Conservation (phyloP, 1,140 invertebrate species). For the Palaemon carinicauda region DNA sequence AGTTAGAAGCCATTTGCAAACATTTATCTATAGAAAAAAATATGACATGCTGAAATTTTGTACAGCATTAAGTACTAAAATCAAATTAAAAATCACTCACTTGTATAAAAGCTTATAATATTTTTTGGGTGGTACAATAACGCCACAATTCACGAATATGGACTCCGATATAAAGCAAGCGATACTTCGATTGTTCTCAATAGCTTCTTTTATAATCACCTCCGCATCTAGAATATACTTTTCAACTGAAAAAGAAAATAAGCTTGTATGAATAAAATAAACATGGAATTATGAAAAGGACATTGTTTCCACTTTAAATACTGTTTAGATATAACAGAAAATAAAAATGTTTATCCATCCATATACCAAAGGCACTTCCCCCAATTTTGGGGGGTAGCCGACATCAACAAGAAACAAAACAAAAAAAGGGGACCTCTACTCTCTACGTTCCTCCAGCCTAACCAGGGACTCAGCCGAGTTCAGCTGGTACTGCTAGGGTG, state of each 20-base stretch:
- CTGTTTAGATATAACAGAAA: too few relatives aligned
- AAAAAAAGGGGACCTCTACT: too few relatives aligned
- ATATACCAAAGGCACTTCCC: too few relatives aligned
- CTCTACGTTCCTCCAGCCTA: too few relatives aligned
- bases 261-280: background rate
- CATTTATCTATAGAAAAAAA: background rate
- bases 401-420: too few relatives aligned
- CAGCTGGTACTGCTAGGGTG: too few relatives aligned
- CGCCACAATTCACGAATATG: conserved; percentile 72
- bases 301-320: too few relatives aligned
- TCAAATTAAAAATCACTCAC: conserved; percentile 27
- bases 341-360: too few relatives aligned
- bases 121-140: conserved; percentile 69
- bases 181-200: conserved; percentile 64
- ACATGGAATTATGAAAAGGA: background rate
- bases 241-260: background rate
- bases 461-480: too few relatives aligned
- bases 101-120: conserved; percentile 65
- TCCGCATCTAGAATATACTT: conserved; percentile 55
- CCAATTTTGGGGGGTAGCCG: too few relatives aligned
- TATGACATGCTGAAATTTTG: background rate
- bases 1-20: too few relatives aligned
- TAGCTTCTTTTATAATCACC: conserved; percentile 28
- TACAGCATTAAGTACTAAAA: too few relatives aligned
- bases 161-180: conserved; percentile 70